Evolutionary conservation across 2,797 vertebrate species (phyloP).

Genomic region (Hoplostethus mediterraneus): DNA sequence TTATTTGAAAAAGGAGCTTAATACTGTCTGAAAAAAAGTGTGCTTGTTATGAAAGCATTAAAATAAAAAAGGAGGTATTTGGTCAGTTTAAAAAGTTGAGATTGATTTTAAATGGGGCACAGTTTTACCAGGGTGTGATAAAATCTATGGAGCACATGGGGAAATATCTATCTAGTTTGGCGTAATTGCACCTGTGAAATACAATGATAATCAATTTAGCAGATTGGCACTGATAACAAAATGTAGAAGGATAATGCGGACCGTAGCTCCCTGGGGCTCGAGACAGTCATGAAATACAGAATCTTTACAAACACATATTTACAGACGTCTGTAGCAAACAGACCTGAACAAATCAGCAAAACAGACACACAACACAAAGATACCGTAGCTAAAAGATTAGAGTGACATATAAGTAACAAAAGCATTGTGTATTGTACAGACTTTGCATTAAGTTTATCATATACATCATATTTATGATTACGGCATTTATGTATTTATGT

Average conservation of each 20-base stretch:
- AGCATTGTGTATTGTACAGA: conserved; percentile 6
- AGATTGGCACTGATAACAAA: conserved; percentile 1
- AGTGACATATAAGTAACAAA: neutral
- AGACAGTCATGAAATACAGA: conserved; percentile 34
- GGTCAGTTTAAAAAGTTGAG: neutral
- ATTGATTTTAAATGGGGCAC: conserved; percentile 9
- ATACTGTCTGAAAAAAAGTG: conserved; percentile 18
- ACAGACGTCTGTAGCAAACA: conserved; percentile 22
- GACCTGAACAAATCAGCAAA: conserved; percentile 24
- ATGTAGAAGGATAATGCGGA: neutral
- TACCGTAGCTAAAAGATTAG: neutral
- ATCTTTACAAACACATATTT: conserved; percentile 34
- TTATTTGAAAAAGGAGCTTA: conserved; percentile 16
- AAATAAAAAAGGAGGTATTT: neutral
- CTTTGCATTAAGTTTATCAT: conserved; percentile 1
- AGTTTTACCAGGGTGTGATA: neutral
- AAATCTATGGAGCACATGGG: neutral
- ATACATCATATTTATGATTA: conserved; percentile 15
- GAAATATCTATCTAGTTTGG: neutral
- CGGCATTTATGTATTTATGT: neutral
- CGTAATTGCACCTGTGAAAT: neutral
- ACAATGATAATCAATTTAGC: neutral
- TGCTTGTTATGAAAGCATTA: conserved; percentile 23
- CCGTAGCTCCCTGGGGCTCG: neutral
- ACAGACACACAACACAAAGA: conserved; percentile 27